These are phyloP conservation scores for Zaprionus ornatus DNA, from an alignment of 1,140 invertebrate genomes.

Conservation along the genomic window DNA sequence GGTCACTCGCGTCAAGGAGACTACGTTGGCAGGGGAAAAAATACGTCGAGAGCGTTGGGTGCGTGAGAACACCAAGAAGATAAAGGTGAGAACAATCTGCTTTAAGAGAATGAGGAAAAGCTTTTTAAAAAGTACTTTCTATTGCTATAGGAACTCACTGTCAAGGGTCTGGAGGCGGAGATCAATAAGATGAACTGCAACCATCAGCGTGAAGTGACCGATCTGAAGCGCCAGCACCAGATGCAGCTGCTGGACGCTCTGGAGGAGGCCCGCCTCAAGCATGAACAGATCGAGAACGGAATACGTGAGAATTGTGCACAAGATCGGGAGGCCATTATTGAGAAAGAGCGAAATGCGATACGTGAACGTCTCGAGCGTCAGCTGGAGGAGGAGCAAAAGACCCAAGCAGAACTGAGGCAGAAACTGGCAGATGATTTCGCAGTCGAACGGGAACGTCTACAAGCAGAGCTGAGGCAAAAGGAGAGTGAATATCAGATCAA, in stretches of 20 bases:
- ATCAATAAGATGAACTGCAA: constrained; percentile 87
- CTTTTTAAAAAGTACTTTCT: neutral
- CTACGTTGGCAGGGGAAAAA: constrained; percentile 88
- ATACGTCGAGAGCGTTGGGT: constrained; percentile 88
- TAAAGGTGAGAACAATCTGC: constrained; percentile 85
- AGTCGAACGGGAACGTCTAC: constrained; percentile 83
- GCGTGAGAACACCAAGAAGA: constrained; percentile 88
- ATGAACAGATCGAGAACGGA: constrained; percentile 84
- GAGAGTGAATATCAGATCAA: constrained; percentile 73
- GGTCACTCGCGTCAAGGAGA: constrained; percentile 87
- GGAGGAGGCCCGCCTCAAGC: constrained; percentile 83
- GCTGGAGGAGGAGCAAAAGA: constrained; percentile 85
- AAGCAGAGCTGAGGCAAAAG: constrained; percentile 77
- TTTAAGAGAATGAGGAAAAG: neutral
- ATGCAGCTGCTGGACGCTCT: constrained; percentile 84
- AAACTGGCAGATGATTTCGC: constrained; percentile 84
- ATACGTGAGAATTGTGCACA: constrained; percentile 84
- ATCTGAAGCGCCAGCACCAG: constrained; percentile 86
- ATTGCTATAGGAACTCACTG: constrained; percentile 86
- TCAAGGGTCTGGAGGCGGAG: constrained; percentile 90
- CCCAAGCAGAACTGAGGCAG: constrained; percentile 85
- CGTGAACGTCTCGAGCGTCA: constrained; percentile 85
- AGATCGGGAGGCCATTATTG: constrained; percentile 85
- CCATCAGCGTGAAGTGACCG: constrained; percentile 86
- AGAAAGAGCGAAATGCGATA: constrained; percentile 85